phyloP scores from a whole-genome alignment of 2,888 invertebrate species.

The Heliothis peltigera region DNA sequence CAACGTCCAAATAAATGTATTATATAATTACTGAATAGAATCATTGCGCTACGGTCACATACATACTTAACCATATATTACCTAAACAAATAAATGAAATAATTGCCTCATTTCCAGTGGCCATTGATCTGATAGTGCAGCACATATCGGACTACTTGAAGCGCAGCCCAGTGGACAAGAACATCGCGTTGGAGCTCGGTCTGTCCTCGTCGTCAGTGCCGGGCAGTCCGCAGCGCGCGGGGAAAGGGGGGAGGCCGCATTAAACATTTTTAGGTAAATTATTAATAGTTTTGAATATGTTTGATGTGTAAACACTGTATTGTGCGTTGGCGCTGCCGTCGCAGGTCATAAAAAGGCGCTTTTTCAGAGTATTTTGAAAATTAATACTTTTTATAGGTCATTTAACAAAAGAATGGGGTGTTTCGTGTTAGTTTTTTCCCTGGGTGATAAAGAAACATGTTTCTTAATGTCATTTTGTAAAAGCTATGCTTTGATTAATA shows the following conservation, averaged over 20 bases:
- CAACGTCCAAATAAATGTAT: not conserved
- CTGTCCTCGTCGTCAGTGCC: slow-evolving; percentile 77
- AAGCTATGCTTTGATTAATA: too few species aligned
- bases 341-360: too few species aligned
- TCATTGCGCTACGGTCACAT: not conserved
- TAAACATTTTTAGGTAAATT: slow-evolving; percentile 62
- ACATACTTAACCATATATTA: not conserved
- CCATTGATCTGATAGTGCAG: slow-evolving; percentile 98
- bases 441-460: too few species aligned
- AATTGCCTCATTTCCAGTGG: slow-evolving; percentile 92
- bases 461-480: too few species aligned
- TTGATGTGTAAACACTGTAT: too few species aligned
- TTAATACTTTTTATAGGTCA: too few species aligned
- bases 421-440: too few species aligned
- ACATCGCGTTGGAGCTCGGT: slow-evolving; percentile 65
- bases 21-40: not conserved
- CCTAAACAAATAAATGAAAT: not conserved
- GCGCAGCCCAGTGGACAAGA: slow-evolving; percentile 73
- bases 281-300: too few species aligned
- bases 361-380: too few species aligned
- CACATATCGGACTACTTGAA: slow-evolving; percentile 97
- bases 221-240: slow-evolving; percentile 81
- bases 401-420: too few species aligned
- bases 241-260: slow-evolving; percentile 83
- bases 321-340: too few species aligned